phyloP scores from a whole-genome alignment of 1,140 invertebrate genomes.

The Zaprionus davidi region DNA sequence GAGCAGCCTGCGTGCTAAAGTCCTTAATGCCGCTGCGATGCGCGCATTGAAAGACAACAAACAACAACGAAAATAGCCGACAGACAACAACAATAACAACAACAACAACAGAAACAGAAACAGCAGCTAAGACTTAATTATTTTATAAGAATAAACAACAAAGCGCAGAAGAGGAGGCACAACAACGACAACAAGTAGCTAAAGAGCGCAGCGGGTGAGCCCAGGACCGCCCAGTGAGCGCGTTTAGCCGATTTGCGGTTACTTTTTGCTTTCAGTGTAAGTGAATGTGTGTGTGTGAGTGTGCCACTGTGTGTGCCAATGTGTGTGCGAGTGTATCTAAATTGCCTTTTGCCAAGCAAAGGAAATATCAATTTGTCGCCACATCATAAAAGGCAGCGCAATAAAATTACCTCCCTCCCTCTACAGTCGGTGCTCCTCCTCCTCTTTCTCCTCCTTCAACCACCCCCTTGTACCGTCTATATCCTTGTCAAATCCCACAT shows the following conservation, averaged over 20 bases:
- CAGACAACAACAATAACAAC: constrained; percentile 55
- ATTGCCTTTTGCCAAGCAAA: constrained; percentile 66
- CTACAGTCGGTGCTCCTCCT: background rate
- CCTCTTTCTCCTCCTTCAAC: background rate
- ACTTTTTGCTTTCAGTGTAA: constrained; percentile 29
- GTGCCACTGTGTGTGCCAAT: background rate
- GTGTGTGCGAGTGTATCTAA: constrained; percentile 54
- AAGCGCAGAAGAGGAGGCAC: constrained; percentile 1
- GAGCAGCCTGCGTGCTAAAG: constrained; percentile 66
- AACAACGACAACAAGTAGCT: constrained; percentile 9
- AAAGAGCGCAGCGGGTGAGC: constrained; percentile 58
- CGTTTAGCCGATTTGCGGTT: constrained; percentile 50
- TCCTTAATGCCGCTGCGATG: constrained; percentile 60
- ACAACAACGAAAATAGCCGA: constrained; percentile 50
- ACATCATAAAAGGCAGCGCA: constrained; percentile 83
- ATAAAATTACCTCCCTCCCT: constrained; percentile 71
- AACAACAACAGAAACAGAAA: constrained; percentile 33
- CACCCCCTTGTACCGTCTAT: constrained; percentile 51
- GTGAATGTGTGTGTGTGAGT: constrained; percentile 7
- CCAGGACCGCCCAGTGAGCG: constrained; percentile 67
- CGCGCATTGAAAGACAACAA: constrained; percentile 64
- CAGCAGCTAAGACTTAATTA: constrained; percentile 75
- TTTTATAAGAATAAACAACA: constrained; percentile 72
- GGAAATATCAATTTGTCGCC: constrained; percentile 83
- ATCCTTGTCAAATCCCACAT: constrained; percentile 79